Base-by-base conservation (phyloP, 2,888 invertebrate species). In the Pachydiplax longipennis region DNA sequence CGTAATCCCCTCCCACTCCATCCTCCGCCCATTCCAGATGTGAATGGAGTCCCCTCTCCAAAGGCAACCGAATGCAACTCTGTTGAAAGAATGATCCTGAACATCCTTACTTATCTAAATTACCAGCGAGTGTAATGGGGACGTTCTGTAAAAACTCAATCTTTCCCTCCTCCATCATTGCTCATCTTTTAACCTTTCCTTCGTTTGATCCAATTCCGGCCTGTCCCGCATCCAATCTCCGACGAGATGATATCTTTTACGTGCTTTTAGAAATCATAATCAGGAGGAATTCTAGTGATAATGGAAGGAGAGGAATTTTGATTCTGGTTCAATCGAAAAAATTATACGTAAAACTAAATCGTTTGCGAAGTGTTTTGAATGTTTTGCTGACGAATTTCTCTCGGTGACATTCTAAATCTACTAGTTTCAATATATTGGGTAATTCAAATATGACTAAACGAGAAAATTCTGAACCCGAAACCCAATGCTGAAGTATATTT, bases 141-240 rank as follows among this genome's bases (percentile, higher is more conserved):
- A 83, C 35, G 48, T 44, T 37, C 81, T 73, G 82, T 87, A 80
- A 87, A 58, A 53, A 90, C 91, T 81, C 91, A 87, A 90, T 92
- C 92, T 92, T 91, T 91, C 92, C 91, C 92, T 91, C 87, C 91
- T 91, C 92, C 91, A 91, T 91, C 91, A 92, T 91, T 48, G 90
- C 91, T 90, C 90, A 81, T 91, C 91, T 80, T 91, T 35, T 81
- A 90, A 31, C 90, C 91, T 83, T 91, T 73, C 82, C 92, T 90
- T 90, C 90, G 90, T 87, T 92, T 91, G 91, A 40, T 80, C 90
- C 90, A 65, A 81, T 87, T 91, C 82, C 53, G 37, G 91, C 91
- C 91, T 91, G 91, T 91, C 91, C 91, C 90, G 91, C 90, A 87
- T 83, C 81, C 90, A 8, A 44, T 44, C 44, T 44, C 6, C 44